These are phyloP conservation scores for Dicrurus megarhynchus DNA, from an alignment of 2,113 vertebrate genomes.

Conservation along the genomic window DNA sequence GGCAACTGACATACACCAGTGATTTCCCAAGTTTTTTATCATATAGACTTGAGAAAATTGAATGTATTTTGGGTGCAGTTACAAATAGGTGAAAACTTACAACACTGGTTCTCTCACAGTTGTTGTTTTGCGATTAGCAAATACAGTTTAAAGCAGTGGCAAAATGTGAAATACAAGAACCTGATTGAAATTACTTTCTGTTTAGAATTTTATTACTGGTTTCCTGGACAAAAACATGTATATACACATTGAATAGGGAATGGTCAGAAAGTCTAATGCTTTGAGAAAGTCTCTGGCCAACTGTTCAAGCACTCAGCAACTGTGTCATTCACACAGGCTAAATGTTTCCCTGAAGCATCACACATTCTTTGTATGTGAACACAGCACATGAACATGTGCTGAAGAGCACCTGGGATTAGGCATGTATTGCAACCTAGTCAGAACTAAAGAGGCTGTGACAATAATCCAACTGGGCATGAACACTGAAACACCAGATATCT, in stretches of 20 bases:
- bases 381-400: neutral
- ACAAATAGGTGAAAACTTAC: neutral
- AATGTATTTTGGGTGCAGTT: neutral
- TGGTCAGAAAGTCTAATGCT: neutral
- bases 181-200: neutral
- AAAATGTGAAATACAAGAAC: neutral
- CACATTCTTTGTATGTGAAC: neutral
- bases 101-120: neutral
- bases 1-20: neutral
- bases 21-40: neutral
- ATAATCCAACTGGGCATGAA: neutral
- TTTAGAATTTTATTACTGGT: neutral
- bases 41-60: neutral
- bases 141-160: neutral
- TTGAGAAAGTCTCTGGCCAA: neutral
- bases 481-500: neutral
- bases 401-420: neutral
- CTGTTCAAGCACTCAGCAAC: neutral
- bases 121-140: neutral
- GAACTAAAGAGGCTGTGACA: neutral
- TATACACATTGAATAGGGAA: neutral
- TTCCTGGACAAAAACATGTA: neutral
- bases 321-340: neutral
- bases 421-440: neutral
- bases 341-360: constrained; percentile 39